These are phyloP conservation scores for Scarus forsteni DNA, from an alignment of 2,797 vertebrate genomes.

Conservation along the genomic window DNA sequence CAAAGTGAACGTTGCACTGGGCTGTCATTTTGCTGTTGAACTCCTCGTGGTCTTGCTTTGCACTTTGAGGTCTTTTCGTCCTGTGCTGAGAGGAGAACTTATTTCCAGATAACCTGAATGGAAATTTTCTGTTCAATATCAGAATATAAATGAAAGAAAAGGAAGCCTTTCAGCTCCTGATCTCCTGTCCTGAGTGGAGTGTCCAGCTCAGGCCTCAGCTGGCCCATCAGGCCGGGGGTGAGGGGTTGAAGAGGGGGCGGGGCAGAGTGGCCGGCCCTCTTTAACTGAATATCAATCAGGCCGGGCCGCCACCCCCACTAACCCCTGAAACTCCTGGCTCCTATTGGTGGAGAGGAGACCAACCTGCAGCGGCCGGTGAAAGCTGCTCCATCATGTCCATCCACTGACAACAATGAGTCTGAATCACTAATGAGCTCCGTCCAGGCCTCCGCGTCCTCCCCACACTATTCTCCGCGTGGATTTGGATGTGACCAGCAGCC, in stretches of 20 bases:
- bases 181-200: not conserved
- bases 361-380: conserved; percentile 65
- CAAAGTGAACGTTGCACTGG: no score
- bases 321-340: conserved; percentile 20
- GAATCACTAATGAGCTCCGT: conserved; percentile 76
- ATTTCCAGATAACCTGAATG: no score
- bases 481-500: conserved; percentile 75
- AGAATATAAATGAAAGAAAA: no score
- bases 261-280: conserved; percentile 23
- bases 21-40: no score
- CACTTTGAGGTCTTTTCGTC: no score
- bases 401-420: conserved; percentile 73
- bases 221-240: conserved; percentile 32
- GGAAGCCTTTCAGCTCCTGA: not conserved
- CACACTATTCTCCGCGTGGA: conserved; percentile 49
- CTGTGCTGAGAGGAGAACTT: no score
- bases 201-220: conserved; percentile 63
- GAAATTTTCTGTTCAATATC: no score
- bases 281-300: conserved; percentile 66
- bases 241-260: conserved; percentile 3
- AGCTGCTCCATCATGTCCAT: conserved; percentile 69
- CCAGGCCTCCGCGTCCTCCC: conserved; percentile 41
- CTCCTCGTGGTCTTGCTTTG: no score
- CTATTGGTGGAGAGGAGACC: conserved; percentile 70
- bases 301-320: conserved; percentile 31